Base-by-base conservation (phyloP, 2,888 invertebrate species). In the Cecidostiba fungosa region DNA sequence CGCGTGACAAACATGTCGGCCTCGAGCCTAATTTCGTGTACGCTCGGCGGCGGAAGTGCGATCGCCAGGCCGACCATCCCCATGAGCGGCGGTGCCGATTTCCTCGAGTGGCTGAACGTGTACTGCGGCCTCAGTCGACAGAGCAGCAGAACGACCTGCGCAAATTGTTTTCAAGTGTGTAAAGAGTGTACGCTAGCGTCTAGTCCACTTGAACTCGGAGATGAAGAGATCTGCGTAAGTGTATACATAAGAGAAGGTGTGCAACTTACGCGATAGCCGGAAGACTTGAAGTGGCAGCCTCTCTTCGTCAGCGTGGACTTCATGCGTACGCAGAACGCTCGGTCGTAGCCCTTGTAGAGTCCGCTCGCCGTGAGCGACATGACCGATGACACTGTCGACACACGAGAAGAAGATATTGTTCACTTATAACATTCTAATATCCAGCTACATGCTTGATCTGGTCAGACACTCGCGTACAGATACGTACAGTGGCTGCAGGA, bases 251-350 rank as follows among this genome's bases (percentile, higher is more conserved):
- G 70, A 1, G 4, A 32, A 54, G 54, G 73, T 73, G 73, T 36
- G 73, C 10, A 26, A 85, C 97, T 96, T 95, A 98, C 98, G 96
- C 98, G 96, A 94, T 98, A 98, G 93, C 98, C 98, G 88, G 98
- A 98, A 62, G 98, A 98, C 94, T 98, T 98, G 94, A 98, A 98
- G 94, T 98, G 98, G 93, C 99, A 99, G 86, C 99, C 99, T 91
- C 99, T 95, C 94, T 99, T 99, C 77, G 99, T 99, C 87, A 99
- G 95, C 0, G 99, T 99, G 82, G 99, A 99, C 93, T 99, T 99
- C 99, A 99, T 99, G 89, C 99, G 95, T 77, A 99, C 95, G 94
- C 99, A 99, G 94, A 98, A 98, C 70, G 98, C 97, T 91, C 98
- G 94, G 91, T 98, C 98, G 94, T 97, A 96, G 62, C 98, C 98